phyloP scores from a whole-genome alignment of 2,888 invertebrate species.

The Cheilosia vernalis region DNA sequence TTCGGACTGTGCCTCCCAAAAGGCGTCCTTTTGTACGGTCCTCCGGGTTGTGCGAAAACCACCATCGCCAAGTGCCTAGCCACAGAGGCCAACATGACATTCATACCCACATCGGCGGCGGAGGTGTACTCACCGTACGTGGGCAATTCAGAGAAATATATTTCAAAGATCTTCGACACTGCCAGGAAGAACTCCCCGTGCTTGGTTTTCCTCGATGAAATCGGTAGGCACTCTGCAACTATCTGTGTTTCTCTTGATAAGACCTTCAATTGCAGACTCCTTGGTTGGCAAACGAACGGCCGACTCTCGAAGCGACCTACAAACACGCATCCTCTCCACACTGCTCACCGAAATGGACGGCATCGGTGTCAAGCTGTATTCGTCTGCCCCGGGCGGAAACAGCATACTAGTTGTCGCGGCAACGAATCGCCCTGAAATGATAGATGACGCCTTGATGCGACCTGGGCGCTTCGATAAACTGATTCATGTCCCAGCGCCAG shows the following conservation, averaged over 20 bases:
- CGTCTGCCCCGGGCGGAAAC: conserved; percentile 63
- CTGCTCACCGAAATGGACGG: conserved; percentile 88
- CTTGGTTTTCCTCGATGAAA: conserved; percentile 87
- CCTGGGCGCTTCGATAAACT: conserved; percentile 87
- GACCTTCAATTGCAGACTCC: conserved; percentile 81
- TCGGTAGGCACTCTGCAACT: conserved; percentile 82
- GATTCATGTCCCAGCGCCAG: conserved; percentile 86
- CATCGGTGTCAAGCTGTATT: conserved; percentile 81
- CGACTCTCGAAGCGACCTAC: conserved; percentile 83
- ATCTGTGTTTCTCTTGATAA: not conserved
- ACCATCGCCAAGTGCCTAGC: conserved; percentile 86
- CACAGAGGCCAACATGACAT: conserved; percentile 84
- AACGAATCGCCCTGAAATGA: conserved; percentile 87
- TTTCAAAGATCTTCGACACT: conserved; percentile 85
- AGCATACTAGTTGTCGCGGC: conserved; percentile 86
- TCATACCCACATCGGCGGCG: conserved; percentile 86
- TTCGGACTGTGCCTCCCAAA: conserved; percentile 85
- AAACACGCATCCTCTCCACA: conserved; percentile 86
- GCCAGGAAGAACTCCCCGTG: conserved; percentile 86
- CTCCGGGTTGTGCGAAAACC: conserved; percentile 88
- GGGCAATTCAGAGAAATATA: conserved; percentile 86
- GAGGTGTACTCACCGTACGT: conserved; percentile 87
- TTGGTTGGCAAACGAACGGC: conserved; percentile 83
- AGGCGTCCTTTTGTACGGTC: conserved; percentile 86
- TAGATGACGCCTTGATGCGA: conserved; percentile 86